Conservation (phyloP, 2,888 invertebrate genomes). For the Gryllus longicercus region DNA sequence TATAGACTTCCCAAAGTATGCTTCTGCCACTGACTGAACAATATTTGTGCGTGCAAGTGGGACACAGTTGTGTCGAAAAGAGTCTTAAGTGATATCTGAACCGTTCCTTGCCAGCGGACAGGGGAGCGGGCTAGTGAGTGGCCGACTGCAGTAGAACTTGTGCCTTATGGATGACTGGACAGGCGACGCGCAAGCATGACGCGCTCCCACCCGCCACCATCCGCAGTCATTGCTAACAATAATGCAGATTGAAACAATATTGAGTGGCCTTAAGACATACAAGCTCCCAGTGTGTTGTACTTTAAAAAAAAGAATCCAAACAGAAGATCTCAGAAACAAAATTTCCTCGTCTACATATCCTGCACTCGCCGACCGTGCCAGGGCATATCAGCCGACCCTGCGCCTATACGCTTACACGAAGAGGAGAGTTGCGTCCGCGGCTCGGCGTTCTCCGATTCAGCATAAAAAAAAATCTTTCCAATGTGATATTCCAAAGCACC, state of each 20-base stretch:
- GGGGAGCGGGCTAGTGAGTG: not conserved
- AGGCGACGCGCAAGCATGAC: not conserved
- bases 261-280: constrained; percentile 22
- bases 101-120: constrained; percentile 6
- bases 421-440: constrained; percentile 6
- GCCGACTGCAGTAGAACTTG: not conserved
- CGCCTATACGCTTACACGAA: constrained; percentile 17
- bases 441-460: constrained; percentile 5
- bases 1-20: not conserved
- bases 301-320: not conserved
- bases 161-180: constrained; percentile 17
- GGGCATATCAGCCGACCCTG: constrained; percentile 1
- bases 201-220: constrained; percentile 17
- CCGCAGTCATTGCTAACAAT: constrained; percentile 24
- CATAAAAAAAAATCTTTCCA: constrained; percentile 26
- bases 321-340: constrained; percentile 7
- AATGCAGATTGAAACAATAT: constrained; percentile 23
- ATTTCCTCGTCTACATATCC: constrained; percentile 17
- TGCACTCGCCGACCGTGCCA: constrained; percentile 8
- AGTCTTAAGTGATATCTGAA: not conserved
- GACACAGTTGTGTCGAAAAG: not conserved
- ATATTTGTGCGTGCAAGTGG: constrained; percentile 1
- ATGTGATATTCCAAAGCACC: constrained; percentile 33
- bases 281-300: constrained; percentile 9
- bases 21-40: constrained; percentile 1